phyloP scores from a whole-genome alignment of 2,113 vertebrate species.

The Hyperopisus bebe region DNA sequence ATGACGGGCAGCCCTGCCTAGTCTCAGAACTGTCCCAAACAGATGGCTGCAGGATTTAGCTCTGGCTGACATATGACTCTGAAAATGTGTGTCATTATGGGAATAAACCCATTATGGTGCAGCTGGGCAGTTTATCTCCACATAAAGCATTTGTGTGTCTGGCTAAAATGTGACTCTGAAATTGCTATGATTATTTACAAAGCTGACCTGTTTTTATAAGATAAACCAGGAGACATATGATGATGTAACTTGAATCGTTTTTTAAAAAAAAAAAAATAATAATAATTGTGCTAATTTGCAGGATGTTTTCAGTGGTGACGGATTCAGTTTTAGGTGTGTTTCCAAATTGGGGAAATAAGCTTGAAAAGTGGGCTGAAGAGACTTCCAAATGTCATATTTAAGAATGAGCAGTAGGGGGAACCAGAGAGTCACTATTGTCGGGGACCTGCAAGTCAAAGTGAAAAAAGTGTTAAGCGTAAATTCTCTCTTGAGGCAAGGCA shows the following conservation, averaged over 20 bases:
- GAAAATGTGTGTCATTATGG: neutral
- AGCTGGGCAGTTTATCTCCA: neutral
- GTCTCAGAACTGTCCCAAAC: neutral
- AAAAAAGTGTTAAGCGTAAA: neutral
- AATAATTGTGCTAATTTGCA: neutral
- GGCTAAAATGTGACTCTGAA: neutral
- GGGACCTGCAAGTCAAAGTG: neutral
- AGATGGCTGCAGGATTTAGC: neutral
- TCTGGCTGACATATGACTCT: neutral
- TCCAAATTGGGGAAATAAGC: neutral
- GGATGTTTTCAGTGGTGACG: neutral
- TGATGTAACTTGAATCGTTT: neutral
- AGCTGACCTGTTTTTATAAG: neutral
- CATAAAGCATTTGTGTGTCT: neutral
- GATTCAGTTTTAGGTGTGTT: neutral
- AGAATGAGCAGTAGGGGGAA: constrained; percentile 17
- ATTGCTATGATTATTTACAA: neutral
- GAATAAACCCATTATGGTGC: neutral
- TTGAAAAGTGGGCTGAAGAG: neutral
- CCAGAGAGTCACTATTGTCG: neutral
- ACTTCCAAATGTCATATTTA: neutral
- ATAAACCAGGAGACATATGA: neutral
- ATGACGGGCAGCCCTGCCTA: neutral
- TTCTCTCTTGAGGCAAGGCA: neutral
- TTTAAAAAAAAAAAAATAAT: neutral